Percentiles rank a stretch among this genome's conserved stretches.
Conservation (phyloP, 2,888 invertebrate genomes). For the Phyllotreta cruciferae region DNA sequence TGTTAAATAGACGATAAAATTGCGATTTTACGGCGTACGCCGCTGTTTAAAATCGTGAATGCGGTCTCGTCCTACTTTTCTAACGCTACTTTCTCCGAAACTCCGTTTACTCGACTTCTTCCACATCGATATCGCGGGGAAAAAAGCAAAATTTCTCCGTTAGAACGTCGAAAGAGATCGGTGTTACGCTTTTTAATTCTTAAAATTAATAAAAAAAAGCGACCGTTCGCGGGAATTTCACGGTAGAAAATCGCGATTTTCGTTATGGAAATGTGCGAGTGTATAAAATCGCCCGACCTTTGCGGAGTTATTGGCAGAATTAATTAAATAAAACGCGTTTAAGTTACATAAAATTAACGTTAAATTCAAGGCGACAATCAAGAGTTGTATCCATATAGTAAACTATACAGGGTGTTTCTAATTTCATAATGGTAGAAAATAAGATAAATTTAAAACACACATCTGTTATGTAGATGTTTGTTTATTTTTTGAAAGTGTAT, state of each 20-base stretch:
- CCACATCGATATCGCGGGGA: conserved; percentile 5
- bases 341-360: conserved; percentile 28
- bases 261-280: too few species aligned
- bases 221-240: too few species aligned
- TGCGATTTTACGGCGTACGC: conserved; percentile 3
- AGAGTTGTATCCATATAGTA: conserved; percentile 31
- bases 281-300: too few species aligned
- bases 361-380: conserved; percentile 31
- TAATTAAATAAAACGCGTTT: too few species aligned
- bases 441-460: too few species aligned
- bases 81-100: conserved; percentile 39
- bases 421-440: too few species aligned
- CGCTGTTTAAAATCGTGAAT: conserved; percentile 27
- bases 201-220: background rate
- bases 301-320: too few species aligned
- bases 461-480: too few species aligned
- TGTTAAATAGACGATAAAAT: too few species aligned
- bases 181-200: conserved; percentile 15
- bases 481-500: too few species aligned
- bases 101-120: conserved; percentile 11
- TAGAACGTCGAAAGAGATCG: conserved; percentile 12
- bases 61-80: conserved; percentile 35
- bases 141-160: conserved; percentile 4
- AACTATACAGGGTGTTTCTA: too few species aligned
- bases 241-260: too few species aligned